phyloP scores from a whole-genome alignment of 2,888 invertebrate genomes.

The Brachyopa scutellaris region DNA sequence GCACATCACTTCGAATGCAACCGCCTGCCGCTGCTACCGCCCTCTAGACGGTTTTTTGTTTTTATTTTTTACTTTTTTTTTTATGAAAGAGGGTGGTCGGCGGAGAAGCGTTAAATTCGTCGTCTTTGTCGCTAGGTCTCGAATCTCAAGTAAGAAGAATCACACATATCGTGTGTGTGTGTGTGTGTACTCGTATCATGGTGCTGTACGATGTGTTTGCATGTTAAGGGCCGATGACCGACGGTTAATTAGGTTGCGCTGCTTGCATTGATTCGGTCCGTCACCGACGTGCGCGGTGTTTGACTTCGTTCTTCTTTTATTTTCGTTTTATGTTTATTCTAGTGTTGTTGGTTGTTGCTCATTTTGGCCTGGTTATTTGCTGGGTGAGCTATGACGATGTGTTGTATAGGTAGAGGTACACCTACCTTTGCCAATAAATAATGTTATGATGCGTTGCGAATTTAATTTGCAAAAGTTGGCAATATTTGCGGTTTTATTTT shows the following conservation, averaged over 20 bases:
- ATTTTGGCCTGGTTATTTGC: slow-evolving; percentile 58
- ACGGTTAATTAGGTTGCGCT: slow-evolving; percentile 70
- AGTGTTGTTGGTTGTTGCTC: slow-evolving; percentile 47
- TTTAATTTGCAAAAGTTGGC: slow-evolving; percentile 27
- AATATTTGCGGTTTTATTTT: slow-evolving; percentile 15
- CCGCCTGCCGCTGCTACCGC: not conserved
- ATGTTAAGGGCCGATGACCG: slow-evolving; percentile 71
- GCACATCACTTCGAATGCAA: slow-evolving; percentile 10
- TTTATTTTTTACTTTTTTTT: slow-evolving; percentile 9
- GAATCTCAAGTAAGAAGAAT: slow-evolving; percentile 42
- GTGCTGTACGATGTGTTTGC: slow-evolving; percentile 43
- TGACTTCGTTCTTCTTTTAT: not conserved
- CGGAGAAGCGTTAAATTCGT: slow-evolving; percentile 77
- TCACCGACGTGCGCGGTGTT: slow-evolving; percentile 35
- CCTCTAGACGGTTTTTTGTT: slow-evolving; percentile 57
- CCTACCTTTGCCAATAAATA: slow-evolving; percentile 12
- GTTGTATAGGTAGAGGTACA: slow-evolving; percentile 2
- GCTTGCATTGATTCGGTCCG: slow-evolving; percentile 71
- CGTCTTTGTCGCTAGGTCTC: slow-evolving; percentile 75
- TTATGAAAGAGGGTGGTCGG: slow-evolving; percentile 23
- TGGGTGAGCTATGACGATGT: slow-evolving; percentile 34
- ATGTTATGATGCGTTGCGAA: slow-evolving; percentile 27
- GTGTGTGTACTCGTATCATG: not conserved
- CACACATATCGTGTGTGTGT: slow-evolving; percentile 16
- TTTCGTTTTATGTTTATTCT: slow-evolving; percentile 43